A percentile compares a stretch with the other conserved stretches of the same genome.
phyloP scores from a whole-genome alignment of 2,113 vertebrate species.

The Cebidichthys violaceus region DNA sequence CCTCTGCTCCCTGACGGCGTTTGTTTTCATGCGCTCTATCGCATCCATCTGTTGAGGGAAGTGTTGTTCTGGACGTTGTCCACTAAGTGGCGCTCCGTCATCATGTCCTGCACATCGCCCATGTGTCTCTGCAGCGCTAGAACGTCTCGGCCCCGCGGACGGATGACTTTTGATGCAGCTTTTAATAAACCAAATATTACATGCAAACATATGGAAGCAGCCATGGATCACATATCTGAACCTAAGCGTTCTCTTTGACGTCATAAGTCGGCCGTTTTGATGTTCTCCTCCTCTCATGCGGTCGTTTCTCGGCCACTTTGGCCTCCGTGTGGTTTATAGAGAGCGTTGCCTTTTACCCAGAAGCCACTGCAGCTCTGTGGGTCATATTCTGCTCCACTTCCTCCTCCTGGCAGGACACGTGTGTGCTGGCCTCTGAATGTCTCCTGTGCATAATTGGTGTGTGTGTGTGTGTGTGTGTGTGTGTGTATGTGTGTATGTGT shows the following conservation, averaged over 20 bases:
- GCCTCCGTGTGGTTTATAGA: slow-evolving; percentile 13
- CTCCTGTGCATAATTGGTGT: slow-evolving; percentile 30
- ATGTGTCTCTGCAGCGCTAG: not conserved
- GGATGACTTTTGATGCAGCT: not conserved
- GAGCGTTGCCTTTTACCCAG: slow-evolving; percentile 39
- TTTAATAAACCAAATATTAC: not conserved
- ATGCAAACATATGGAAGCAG: not conserved
- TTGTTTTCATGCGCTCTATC: not conserved
- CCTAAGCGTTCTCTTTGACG: not conserved
- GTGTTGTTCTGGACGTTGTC: slow-evolving; percentile 18
- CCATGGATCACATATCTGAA: too few relatives aligned
- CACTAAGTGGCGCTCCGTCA: slow-evolving; percentile 61
- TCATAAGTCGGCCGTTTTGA: not conserved
- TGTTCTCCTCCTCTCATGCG: not conserved
- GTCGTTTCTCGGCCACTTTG: not conserved
- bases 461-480: slow-evolving; percentile 3
- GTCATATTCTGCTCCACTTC: slow-evolving; percentile 50
- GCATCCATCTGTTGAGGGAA: not conserved
- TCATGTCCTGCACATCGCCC: not conserved
- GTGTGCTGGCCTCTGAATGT: slow-evolving; percentile 29
- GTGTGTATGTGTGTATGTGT: slow-evolving; percentile 13
- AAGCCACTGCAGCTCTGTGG: slow-evolving; percentile 47
- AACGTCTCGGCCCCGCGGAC: not conserved
- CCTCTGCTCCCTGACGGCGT: not conserved
- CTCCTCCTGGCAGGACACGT: slow-evolving; percentile 35